Base-by-base conservation (phyloP, 1,140 invertebrate species). In the Thalassaphorura encarpata region DNA sequence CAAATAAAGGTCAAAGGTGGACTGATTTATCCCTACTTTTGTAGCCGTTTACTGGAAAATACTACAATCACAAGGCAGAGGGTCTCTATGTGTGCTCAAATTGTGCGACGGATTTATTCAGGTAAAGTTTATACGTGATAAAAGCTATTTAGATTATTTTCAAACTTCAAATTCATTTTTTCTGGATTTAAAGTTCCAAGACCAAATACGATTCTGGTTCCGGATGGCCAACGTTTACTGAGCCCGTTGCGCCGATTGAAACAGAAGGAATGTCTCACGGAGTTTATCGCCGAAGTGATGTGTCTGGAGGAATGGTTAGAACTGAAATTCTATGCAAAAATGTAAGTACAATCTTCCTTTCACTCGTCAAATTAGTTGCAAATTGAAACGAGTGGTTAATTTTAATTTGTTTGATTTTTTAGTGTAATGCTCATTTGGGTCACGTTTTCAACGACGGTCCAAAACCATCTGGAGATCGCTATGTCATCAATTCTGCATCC, bases 381-480 rank as follows among this genome's bases (percentile, higher is more conserved):
- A 13, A 28, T 23, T 40, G 21, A 27, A 36, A 11, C 33, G 33
- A 36, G 33, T 36, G 33, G 33, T 36, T 4, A 8, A 40, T 36
- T 15, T 26, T 52, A 18, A 26, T 16, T 42, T 27, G 33, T 39
- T 58, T 36, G 24, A 66, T 69, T 15, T 64, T 52, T 2, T 24
- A 87, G 67, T 99, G 95, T 76, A 81, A 82, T 53, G 84, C 92
- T 54, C 95, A 98, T 75, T 79, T 98, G 65, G 95, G 95, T 16
- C 95, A 99, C 71, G 89, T 98, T 31, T 99, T 98, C 75, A 88
- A 95, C 69, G 95, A 99, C 72, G 95, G 95, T 62, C 95, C 95
- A 3, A 83, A 85, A 63, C 90, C 92, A 33, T 94, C 87, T 18
- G 83, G 85, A 67, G 87, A 94, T 71, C 80, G 95, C 33, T 98